A percentile compares a stretch with the other conserved stretches of the same genome.
phyloP scores from a whole-genome alignment of 1,140 invertebrate genomes.

The Brachionus koreanus region DNA sequence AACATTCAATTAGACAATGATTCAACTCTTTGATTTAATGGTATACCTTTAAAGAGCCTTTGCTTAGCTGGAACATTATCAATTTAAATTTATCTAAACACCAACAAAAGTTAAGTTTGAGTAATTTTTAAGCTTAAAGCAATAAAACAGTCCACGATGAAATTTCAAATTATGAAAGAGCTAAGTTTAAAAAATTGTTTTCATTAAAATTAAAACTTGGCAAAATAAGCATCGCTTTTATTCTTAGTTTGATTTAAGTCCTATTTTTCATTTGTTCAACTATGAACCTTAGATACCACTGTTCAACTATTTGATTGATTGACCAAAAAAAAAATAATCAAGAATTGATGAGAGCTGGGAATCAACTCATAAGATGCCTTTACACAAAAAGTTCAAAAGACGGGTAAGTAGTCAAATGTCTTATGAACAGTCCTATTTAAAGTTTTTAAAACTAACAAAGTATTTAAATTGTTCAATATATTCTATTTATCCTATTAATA shows the following conservation, averaged over 20 bases:
- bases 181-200: neutral
- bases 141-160: slow-evolving; percentile 33
- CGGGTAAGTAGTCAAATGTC: neutral
- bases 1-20: neutral
- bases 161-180: slow-evolving; percentile 8
- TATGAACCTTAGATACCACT: neutral
- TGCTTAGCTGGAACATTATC: slow-evolving; percentile 36
- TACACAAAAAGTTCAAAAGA: neutral
- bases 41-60: slow-evolving; percentile 5
- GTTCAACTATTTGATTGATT: neutral
- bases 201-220: neutral
- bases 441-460: neutral
- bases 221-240: neutral
- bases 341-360: neutral
- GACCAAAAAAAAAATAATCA: neutral
- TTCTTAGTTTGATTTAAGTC: neutral
- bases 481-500: neutral
- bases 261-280: neutral
- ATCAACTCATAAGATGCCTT: neutral
- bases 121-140: slow-evolving; percentile 15
- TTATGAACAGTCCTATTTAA: neutral
- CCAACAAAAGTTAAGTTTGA: neutral
- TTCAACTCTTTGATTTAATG: neutral
- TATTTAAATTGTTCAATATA: neutral
- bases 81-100: neutral